Percentiles rank a stretch among this genome's conserved stretches.
phyloP scores from a whole-genome alignment of 2,113 vertebrate genomes.

The Taxidea taxus region DNA sequence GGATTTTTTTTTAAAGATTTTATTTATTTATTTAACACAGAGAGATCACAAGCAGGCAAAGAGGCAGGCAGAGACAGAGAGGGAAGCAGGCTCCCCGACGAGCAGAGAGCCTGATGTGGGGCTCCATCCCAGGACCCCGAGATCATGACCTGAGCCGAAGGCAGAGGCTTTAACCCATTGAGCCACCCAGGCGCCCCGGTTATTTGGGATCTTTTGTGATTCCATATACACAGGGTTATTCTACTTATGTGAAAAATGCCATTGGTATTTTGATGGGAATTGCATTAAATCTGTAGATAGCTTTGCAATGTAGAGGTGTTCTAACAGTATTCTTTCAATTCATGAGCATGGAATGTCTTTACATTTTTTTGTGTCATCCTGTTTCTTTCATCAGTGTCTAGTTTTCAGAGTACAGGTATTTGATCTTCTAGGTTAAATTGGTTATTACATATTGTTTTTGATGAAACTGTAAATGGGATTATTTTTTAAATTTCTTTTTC shows the following conservation, averaged over 20 bases:
- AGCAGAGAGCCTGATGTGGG: accelerated
- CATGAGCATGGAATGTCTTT: not conserved
- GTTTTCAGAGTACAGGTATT: not conserved
- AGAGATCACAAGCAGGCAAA: too few species aligned
- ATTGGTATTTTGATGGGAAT: not conserved
- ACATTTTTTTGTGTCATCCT: not conserved
- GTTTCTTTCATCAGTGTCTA: not conserved
- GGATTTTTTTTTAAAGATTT: not conserved
- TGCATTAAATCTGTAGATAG: not conserved
- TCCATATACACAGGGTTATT: not conserved
- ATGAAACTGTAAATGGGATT: not conserved
- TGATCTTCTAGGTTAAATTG: not conserved
- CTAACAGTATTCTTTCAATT: not conserved
- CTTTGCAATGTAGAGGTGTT: not conserved
- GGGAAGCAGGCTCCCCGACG: too few species aligned
- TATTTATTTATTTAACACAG: too few species aligned
- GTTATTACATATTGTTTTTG: not conserved
- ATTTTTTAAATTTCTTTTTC: not conserved
- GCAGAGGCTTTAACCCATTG: too few species aligned
- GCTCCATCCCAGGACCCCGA: too few species aligned
- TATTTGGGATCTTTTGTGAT: not conserved
- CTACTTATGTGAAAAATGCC: not conserved
- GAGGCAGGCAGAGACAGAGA: too few species aligned
- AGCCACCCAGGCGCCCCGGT: too few species aligned
- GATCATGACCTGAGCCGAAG: too few species aligned